Base-by-base conservation (phyloP, 2,888 invertebrate species). In the Sphaerophoria rueppellii region DNA sequence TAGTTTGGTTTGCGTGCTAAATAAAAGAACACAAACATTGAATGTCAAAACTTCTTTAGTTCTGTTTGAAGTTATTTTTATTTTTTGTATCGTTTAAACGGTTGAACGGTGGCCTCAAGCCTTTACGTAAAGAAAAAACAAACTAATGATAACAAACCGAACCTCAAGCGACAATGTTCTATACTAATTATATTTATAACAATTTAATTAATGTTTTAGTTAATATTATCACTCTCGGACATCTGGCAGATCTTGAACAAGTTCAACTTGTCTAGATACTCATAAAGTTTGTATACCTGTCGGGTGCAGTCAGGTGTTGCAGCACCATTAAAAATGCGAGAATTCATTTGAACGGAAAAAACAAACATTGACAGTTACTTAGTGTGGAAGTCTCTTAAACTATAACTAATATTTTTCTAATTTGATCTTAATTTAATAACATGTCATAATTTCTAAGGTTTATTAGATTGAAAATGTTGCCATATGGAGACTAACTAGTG, bases 91-190 rank as follows among this genome's bases (percentile, higher is more conserved):
- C 52, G 35, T 46, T 9, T 48, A 9, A 50, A 74, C 32, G 57
- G 40, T 70, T 70, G 54, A 60, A 14, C 46, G 52, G 52, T 79
- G 73, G 73, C 78, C 78, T 79, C 72, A 73, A 60, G n/a, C 16
- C n/a, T 57, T 58, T 67, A 37, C 37, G 12, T 4, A 40, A 35
- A 72, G 57, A 65, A 58, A 40, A 58, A 78, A n/a, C 6, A n/a
- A 6, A 37, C 7, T 37, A 16, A 14, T 50, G 43, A 43, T 43
- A 16, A 12, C 35, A 58, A n/a, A 63, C 6, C 35, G 4, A 60
- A 24, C 40, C 24, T 24, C 60, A 60, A 63, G 48, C 48, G 48
- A 63, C 65, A 50, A 50, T 65, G 4, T 65, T 48, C 16, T 50
- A 7, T 50, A 37, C 50, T 50, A 65, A 65, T 65, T 61, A 46